phyloP scores from a whole-genome alignment of 1,140 invertebrate genomes.

The Drosophila persimilis region DNA sequence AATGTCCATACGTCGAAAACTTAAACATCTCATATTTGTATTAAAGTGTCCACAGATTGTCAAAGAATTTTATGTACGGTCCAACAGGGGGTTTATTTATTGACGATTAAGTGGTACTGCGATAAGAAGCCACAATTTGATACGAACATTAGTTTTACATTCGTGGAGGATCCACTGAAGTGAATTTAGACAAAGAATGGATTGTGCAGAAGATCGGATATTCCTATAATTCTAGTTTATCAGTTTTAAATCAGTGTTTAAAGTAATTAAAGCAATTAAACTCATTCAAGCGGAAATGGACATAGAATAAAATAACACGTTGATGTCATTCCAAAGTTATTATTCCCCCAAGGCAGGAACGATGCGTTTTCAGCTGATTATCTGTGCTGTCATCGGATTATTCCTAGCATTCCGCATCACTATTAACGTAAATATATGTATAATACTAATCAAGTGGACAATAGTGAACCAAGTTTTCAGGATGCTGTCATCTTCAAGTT shows the following conservation, averaged over 20 bases:
- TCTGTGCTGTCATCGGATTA: constrained; percentile 20
- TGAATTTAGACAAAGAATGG: too few relatives aligned
- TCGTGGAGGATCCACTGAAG: background rate
- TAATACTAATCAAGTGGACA: too few relatives aligned
- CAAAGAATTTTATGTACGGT: constrained; percentile 6
- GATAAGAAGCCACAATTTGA: constrained; percentile 18
- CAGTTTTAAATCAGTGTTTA: too few relatives aligned
- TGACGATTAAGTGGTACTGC: constrained; percentile 3
- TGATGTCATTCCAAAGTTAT: too few relatives aligned
- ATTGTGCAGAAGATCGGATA: too few relatives aligned
- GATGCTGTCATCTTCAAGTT: constrained; percentile 28
- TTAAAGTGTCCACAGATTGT: constrained; percentile 14
- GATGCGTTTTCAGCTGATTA: too few relatives aligned
- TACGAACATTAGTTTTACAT: constrained; percentile 19
- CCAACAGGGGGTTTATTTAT: constrained; percentile 38
- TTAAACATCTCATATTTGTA: background rate
- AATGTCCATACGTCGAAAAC: constrained; percentile 26
- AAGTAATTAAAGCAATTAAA: too few relatives aligned
- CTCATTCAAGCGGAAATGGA: too few relatives aligned
- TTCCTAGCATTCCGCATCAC: constrained; percentile 3
- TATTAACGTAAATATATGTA: too few relatives aligned
- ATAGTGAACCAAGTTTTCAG: background rate
- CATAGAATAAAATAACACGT: too few relatives aligned
- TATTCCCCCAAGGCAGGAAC: too few relatives aligned
- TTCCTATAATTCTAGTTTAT: too few relatives aligned